Conservation (phyloP, 1,140 invertebrate genomes). For the Drosophila mayri region DNA sequence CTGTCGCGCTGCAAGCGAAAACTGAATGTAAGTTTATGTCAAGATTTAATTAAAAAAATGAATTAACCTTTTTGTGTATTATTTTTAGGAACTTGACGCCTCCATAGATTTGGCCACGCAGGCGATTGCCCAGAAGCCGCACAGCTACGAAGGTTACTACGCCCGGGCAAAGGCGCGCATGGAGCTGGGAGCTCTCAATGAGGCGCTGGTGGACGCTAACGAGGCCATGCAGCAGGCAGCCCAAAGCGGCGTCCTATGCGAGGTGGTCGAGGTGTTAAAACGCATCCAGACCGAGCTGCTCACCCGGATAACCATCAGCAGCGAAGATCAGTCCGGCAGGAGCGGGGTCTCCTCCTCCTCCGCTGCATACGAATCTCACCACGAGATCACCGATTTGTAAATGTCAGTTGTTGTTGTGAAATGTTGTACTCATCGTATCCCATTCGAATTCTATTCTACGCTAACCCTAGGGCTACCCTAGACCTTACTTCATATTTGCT, state of each 20-base stretch:
- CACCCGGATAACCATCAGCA: constrained; percentile 72
- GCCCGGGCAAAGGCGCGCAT: constrained; percentile 94
- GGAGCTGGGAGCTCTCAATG: constrained; percentile 87
- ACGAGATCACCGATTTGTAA: constrained; percentile 84
- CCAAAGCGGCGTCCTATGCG: constrained; percentile 74
- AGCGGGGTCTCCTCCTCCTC: constrained; percentile 23
- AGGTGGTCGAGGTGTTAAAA: constrained; percentile 79
- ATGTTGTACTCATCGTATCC: constrained; percentile 54
- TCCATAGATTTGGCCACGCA: constrained; percentile 95
- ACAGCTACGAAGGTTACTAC: constrained; percentile 97
- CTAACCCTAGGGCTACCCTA: constrained; percentile 43
- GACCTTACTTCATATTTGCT: constrained; percentile 49
- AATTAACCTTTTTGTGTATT: not conserved
- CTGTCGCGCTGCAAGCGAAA: constrained; percentile 96
- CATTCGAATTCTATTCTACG: constrained; percentile 61
- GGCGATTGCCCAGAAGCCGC: constrained; percentile 92
- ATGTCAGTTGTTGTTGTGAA: constrained; percentile 61
- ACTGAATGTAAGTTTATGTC: constrained; percentile 91
- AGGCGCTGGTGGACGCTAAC: constrained; percentile 86
- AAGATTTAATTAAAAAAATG: not conserved
- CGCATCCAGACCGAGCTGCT: constrained; percentile 80
- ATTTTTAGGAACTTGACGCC: constrained; percentile 90
- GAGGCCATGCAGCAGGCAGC: constrained; percentile 85
- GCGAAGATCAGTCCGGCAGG: constrained; percentile 56
- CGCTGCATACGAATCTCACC: constrained; percentile 74